Base-by-base conservation (phyloP, 2,797 vertebrate genomes). In the Huso huso region DNA sequence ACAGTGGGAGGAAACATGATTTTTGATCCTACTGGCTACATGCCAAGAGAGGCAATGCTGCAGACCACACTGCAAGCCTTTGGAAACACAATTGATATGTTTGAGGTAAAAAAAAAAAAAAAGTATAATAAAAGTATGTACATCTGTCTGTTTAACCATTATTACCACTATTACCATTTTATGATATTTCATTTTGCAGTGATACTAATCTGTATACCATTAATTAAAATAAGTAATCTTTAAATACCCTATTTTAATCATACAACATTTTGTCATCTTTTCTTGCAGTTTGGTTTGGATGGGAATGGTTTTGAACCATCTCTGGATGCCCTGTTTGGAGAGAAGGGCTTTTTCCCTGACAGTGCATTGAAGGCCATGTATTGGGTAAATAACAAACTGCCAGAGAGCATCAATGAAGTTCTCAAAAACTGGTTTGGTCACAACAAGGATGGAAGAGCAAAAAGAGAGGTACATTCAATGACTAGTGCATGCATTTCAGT, bases 291-390 rank as follows among this genome's bases (percentile, higher is more conserved):
- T 57, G 87, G 92, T 37, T 62, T 97, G 70, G 95, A 98, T 73
- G 94, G 93, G 69, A 81, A 86, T 51, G 92, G 89, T 10, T 93
- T 97, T 75, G 89, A 97, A 73, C 91, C 94, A 51, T 91, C 83
- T 1, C 63, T 97, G 13, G 89, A 94, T 62, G 86, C 90, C 6
- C 78, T 99, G 59, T 97, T 99, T 81, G 96, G 95, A 64, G 84
- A 93, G 58, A 82, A 85, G 1, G 96, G 95, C 18, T 94, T 97
- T 81, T 93, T 98, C 70, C 94, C 93, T 9, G 93, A 97, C 64
- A 79, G 85, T 18, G 82, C 91, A 66, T 91, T 85, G 73, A 94
- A 87, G 75, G 85, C 92, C 11, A 74, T 93, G 77, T 93, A 94
- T 75, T 94, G 93, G 90, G 82, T 83, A 37, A 80, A 86, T 0